Percentiles rank a stretch among this genome's conserved stretches.
Conservation (phyloP, 1,140 invertebrate genomes). For the Halictus rubicundus region DNA sequence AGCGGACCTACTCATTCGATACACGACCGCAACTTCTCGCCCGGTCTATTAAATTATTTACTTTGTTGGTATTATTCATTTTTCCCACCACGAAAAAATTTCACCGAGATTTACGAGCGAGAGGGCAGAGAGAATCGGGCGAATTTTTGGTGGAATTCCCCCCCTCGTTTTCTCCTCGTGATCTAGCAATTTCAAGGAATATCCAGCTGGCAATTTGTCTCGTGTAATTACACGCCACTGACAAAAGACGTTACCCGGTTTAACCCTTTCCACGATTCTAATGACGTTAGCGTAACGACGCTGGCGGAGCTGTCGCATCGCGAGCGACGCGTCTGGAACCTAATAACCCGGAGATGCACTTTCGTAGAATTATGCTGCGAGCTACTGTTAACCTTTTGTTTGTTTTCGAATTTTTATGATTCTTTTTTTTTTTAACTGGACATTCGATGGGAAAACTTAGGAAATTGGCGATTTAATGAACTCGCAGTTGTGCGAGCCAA, state of each 20-base stretch:
- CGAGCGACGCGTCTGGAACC: not conserved
- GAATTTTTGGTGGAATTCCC: not conserved
- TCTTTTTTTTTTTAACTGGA: too few species aligned
- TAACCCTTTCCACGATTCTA: not conserved
- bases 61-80: too few species aligned
- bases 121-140: not conserved
- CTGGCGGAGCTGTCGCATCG: not conserved
- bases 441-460: not conserved
- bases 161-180: not conserved
- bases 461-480: not conserved
- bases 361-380: not conserved
- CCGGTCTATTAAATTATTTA: too few species aligned
- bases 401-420: too few species aligned
- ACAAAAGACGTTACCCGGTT: not conserved
- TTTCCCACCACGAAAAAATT: too few species aligned
- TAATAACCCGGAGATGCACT: slow-evolving; percentile 5
- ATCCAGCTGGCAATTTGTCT: slow-evolving; percentile 1
- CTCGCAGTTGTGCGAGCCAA: not conserved
- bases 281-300: slow-evolving; percentile 2
- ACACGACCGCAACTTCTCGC: not conserved
- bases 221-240: not conserved
- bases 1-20: slow-evolving; percentile 31
- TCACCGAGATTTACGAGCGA: too few species aligned
- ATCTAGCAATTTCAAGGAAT: not conserved
- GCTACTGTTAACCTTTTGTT: not conserved